These are phyloP conservation scores for Mobula hypostoma DNA, from an alignment of 2,113 vertebrate genomes.

Conservation along the genomic window DNA sequence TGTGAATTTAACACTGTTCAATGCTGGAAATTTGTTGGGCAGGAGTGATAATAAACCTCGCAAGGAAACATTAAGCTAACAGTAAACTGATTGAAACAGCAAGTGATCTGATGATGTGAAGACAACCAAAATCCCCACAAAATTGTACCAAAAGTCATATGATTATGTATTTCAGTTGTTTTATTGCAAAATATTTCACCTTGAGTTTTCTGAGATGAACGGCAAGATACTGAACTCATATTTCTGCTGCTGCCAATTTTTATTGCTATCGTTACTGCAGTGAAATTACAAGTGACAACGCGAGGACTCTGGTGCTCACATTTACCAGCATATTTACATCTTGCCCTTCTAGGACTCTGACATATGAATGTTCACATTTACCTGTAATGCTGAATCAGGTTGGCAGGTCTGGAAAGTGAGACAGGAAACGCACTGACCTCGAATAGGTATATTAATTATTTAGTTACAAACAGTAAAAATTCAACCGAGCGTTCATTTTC, in stretches of 20 bases:
- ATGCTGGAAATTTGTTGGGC: not conserved
- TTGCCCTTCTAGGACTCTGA: not conserved
- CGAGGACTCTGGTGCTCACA: not conserved
- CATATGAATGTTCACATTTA: not conserved
- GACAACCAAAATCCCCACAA: not conserved
- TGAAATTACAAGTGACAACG: slow-evolving; percentile 15
- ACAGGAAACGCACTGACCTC: too few relatives aligned
- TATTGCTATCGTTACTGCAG: not conserved
- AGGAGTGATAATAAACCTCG: not conserved
- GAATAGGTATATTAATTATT: too few relatives aligned
- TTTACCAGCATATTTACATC: not conserved
- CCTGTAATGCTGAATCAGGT: too few relatives aligned
- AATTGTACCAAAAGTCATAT: not conserved
- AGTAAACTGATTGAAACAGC: not conserved
- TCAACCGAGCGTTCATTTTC: too few relatives aligned
- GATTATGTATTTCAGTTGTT: not conserved
- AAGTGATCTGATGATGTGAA: not conserved
- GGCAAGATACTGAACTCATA: not conserved
- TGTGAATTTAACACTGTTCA: not conserved
- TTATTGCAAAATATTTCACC: slow-evolving; percentile 7
- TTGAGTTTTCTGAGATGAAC: not conserved
- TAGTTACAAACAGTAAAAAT: too few relatives aligned
- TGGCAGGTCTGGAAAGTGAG: too few relatives aligned
- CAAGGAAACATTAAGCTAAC: not conserved
- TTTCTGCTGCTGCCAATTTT: slow-evolving; percentile 1